Evolutionary conservation across 2,113 vertebrate species (phyloP), one percentile per base, ranked within the genome.

Genomic region (Dinomys branickii): DNA sequence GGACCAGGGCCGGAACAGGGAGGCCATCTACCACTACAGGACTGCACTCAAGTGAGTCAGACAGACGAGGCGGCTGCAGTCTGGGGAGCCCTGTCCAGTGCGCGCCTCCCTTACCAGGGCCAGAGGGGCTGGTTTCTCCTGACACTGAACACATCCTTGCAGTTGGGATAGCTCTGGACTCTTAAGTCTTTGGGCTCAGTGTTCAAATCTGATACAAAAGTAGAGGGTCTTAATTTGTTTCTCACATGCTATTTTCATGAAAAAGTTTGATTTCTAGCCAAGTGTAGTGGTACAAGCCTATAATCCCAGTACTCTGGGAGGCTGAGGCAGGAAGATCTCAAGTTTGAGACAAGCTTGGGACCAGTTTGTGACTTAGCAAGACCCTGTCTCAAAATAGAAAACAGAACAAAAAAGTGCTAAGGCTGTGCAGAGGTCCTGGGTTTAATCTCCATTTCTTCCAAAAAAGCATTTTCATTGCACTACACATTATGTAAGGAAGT

Each of bases 1-100:
- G 95, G 99, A 99, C 98, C 99, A 98, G 56, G 99, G 99, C 63
- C 99, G 99, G 7, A 98, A 99, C 19, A 28, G 97, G 56, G 99
- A 99, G 98, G 99, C 99, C 0, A 99, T 99, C 97, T 98, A 99
- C 97, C 99, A 99, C 98, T 99, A 99, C 98, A 99, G 98, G 97
- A 99, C 98, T 0, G 99, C 99, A 73, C 99, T 99, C 96, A 98
- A 97, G 99, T 99, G 98, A 99, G 99, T 94, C 6, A 44, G 0
- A 24, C 16, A 35, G 52, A 50, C 2, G 14, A 3, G 3, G 24
- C 3, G 30, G 0, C 56, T 22, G 2, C 83, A 41, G 0, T 0
- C 28, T 38, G 20, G 30, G 50, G 59, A 7, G 30, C 41, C 8
- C n/a, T 1, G 0, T 38, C 84, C 52, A 10, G 41, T 30, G 63